Conservation (phyloP, 1,140 invertebrate genomes). For the Tetragnatha versicolor region DNA sequence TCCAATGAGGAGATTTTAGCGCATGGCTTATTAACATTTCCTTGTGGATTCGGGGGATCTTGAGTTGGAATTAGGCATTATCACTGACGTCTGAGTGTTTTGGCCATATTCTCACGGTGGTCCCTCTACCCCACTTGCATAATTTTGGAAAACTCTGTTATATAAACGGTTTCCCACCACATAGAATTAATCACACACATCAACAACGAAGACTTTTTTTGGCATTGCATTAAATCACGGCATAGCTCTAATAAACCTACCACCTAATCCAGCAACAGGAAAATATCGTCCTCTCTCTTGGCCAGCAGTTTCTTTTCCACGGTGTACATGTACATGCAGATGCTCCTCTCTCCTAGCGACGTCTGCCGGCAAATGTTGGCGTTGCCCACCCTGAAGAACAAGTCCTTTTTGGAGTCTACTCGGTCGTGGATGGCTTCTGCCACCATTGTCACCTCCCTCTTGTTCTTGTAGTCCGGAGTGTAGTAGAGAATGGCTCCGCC, state of each 20-base stretch:
- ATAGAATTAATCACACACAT: too few relatives aligned
- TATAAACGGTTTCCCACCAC: too few relatives aligned
- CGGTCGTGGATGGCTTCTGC: not conserved
- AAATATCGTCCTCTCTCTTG: constrained; percentile 1
- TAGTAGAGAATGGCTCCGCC: not conserved
- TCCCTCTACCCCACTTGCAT: too few relatives aligned
- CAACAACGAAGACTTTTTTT: too few relatives aligned
- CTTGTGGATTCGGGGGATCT: too few relatives aligned
- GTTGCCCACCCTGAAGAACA: not conserved
- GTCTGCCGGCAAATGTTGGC: not conserved
- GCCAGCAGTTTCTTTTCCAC: not conserved
- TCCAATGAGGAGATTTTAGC: too few relatives aligned
- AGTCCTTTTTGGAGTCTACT: not conserved
- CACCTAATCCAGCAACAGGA: not conserved
- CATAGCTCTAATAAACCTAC: not conserved
- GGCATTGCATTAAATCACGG: not conserved
- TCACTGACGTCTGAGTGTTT: too few relatives aligned
- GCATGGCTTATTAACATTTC: too few relatives aligned
- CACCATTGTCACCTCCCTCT: not conserved
- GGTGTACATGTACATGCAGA: not conserved
- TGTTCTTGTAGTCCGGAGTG: not conserved
- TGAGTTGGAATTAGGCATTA: too few relatives aligned
- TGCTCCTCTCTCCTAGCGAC: not conserved
- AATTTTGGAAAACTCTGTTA: too few relatives aligned
- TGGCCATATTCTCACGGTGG: too few relatives aligned